Conservation (phyloP, 2,797 vertebrate species). For the Fundulus diaphanus region DNA sequence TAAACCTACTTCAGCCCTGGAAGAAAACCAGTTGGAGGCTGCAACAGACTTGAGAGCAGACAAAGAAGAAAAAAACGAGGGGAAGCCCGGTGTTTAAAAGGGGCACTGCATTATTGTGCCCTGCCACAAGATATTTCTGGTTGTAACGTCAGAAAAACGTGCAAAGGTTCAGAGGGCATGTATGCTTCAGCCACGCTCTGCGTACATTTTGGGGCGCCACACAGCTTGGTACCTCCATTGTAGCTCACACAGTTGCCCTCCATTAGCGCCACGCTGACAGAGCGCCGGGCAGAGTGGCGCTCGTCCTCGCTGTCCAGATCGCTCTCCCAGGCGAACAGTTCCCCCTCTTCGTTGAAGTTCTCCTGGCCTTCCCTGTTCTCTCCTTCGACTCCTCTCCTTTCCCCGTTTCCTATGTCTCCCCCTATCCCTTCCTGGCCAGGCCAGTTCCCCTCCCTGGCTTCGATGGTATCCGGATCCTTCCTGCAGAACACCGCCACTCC, state of each 20-base stretch:
- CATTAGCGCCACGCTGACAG: conserved; percentile 86
- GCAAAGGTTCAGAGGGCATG: not conserved
- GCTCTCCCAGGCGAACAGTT: conserved; percentile 87
- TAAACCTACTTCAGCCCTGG: not conserved
- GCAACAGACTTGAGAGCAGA: not conserved
- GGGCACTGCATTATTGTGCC: not conserved
- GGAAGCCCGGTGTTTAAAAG: not conserved
- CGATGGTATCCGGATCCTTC: conserved; percentile 82
- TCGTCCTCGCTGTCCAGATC: conserved; percentile 90
- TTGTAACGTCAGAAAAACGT: not conserved
- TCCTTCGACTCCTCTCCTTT: conserved; percentile 73
- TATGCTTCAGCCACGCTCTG: not conserved
- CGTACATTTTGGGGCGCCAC: not conserved
- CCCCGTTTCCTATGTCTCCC: conserved; percentile 67
- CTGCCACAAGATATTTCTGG: not conserved
- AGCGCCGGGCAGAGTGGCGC: conserved; percentile 77
- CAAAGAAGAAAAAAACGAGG: not conserved
- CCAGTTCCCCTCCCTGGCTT: conserved; percentile 78
- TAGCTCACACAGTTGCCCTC: conserved; percentile 90
- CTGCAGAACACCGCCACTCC: conserved; percentile 91
- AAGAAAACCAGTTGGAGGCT: not conserved
- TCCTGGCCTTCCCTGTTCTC: conserved; percentile 80
- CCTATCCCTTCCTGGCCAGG: conserved; percentile 77
- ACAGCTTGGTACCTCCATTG: conserved; percentile 68
- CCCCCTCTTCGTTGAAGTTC: conserved; percentile 90